Evolutionary conservation across 2,797 vertebrate species (phyloP).

Genomic region (Carcharodon carcharias): DNA sequence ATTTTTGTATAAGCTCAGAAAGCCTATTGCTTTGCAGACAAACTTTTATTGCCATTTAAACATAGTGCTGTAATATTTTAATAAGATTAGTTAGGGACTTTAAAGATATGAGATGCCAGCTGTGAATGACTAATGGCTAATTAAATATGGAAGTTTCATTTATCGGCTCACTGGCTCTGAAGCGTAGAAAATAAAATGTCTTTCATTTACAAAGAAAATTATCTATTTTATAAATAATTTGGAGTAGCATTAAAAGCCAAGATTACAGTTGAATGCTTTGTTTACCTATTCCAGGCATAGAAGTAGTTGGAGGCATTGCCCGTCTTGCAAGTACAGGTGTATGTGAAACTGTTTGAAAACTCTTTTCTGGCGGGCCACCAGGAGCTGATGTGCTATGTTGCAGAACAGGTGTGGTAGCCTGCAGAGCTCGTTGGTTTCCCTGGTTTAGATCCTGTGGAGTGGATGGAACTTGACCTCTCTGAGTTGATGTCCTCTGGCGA

Average conservation of each 20-base stretch:
- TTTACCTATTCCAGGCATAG: conserved; percentile 88
- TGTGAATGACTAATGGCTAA: conserved; percentile 75
- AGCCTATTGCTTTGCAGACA: conserved; percentile 61
- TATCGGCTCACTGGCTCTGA: conserved; percentile 71
- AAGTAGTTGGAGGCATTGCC: conserved; percentile 77
- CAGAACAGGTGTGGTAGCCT: conserved; percentile 56
- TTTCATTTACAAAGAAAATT: conserved; percentile 67
- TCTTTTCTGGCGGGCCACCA: conserved; percentile 81
- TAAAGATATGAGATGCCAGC: conserved; percentile 70
- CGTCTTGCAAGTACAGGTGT: conserved; percentile 74
- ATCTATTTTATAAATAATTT: conserved; percentile 70
- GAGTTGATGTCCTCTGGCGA: conserved; percentile 77
- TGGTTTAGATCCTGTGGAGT: conserved; percentile 53
- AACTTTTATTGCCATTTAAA: conserved; percentile 76
- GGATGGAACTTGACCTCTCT: conserved; percentile 59
- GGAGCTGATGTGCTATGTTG: conserved; percentile 68
- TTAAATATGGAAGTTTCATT: conserved; percentile 73
- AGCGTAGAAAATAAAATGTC: conserved; percentile 67
- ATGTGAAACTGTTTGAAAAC: conserved; percentile 62
- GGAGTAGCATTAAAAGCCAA: conserved; percentile 72
- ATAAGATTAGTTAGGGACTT: conserved; percentile 71
- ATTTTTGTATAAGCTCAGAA: conserved; percentile 11
- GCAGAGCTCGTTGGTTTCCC: conserved; percentile 60
- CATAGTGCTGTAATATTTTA: conserved; percentile 72
- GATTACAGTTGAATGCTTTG: conserved; percentile 68